Base-by-base conservation (phyloP, 2,113 vertebrate species). In the Polypterus senegalus region DNA sequence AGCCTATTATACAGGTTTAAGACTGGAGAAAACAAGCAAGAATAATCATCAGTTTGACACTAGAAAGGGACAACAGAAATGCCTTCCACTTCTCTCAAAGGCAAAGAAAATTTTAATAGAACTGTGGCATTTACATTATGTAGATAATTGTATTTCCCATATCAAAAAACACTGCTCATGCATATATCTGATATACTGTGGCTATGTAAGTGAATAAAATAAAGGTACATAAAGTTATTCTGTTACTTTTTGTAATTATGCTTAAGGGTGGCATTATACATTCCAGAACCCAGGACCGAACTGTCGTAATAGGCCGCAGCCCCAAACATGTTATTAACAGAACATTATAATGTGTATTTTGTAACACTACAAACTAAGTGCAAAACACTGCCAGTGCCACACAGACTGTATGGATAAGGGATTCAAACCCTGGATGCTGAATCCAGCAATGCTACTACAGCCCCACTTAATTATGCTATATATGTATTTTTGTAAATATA, bases 71-170 rank as follows among this genome's bases (percentile, higher is more conserved):
- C 81, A 84, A 81, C 81, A 80, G 61, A 78, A 66, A 71, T 62
- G 45, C 61, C 61, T 58, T 59, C 45, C 59, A 48, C 46, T 56
- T 57, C 48, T 54, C 43, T 59, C 61, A 9, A 61, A 61, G 69
- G 70, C 60, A 66, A 71, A 71, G 71, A 75, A 73, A 72, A 67
- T 63, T 63, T 69, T 73, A 70, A 77, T 70, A 76, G 71, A 70
- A 73, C 71, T 67, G 66, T 60, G 69, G 73, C 74, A 82, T 79
- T 72, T 76, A 79, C 71, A 70, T 76, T 80, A 82, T 75, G 77
- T 74, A 78, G 45, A 69, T 75, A 55, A 70, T 71, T 64, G 53
- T 61, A 72, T 72, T 70, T 70, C 65, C 58, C 54, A 48, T 59
- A 62, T 70, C 46, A 61, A 48, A 64, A 67, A 69, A 71, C 73